These are phyloP conservation scores for Eudasyphora cyanicolor DNA, from an alignment of 2,888 invertebrate genomes.

Conservation along the genomic window DNA sequence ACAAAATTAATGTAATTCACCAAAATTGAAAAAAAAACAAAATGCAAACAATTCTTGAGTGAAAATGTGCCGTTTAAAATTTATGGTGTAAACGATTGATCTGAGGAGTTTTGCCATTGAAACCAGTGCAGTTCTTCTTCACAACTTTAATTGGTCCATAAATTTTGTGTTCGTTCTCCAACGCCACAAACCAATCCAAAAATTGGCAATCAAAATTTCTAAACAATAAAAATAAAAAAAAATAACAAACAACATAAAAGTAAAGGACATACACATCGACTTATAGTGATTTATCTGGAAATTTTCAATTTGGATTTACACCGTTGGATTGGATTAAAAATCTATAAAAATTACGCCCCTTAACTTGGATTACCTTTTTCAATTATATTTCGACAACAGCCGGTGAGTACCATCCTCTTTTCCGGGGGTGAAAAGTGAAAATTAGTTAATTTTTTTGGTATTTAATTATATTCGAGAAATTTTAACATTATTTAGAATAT, in stretches of 20 bases:
- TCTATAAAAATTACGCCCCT: slow-evolving; percentile 43
- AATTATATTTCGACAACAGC: slow-evolving; percentile 37
- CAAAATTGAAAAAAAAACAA: slow-evolving; percentile 5
- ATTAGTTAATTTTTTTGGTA: no score
- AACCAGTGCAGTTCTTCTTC: not conserved
- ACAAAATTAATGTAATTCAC: not conserved
- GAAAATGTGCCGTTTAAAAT: slow-evolving; percentile 62
- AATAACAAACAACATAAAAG: not conserved
- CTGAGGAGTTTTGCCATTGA: slow-evolving; percentile 21
- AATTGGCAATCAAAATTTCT: slow-evolving; percentile 22
- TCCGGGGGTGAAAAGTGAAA: not conserved
- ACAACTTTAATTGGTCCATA: not conserved
- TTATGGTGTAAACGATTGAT: slow-evolving; percentile 48
- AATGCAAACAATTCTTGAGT: slow-evolving; percentile 15
- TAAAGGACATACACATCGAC: not conserved
- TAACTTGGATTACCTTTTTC: slow-evolving; percentile 55
- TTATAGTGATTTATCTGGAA: slow-evolving; percentile 10
- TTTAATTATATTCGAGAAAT: no score
- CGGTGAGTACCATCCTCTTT: slow-evolving; percentile 42
- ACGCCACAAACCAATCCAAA: not conserved
- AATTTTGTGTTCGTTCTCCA: not conserved
- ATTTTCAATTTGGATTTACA: slow-evolving; percentile 22
- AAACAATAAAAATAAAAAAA: slow-evolving; percentile 14
- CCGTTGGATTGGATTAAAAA: slow-evolving; percentile 32
- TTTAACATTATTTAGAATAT: no score